Evolutionary conservation across 2,797 vertebrate genomes (phyloP), one percentile per base, ranked within the genome.

Genomic region (Siniperca undulata): DNA sequence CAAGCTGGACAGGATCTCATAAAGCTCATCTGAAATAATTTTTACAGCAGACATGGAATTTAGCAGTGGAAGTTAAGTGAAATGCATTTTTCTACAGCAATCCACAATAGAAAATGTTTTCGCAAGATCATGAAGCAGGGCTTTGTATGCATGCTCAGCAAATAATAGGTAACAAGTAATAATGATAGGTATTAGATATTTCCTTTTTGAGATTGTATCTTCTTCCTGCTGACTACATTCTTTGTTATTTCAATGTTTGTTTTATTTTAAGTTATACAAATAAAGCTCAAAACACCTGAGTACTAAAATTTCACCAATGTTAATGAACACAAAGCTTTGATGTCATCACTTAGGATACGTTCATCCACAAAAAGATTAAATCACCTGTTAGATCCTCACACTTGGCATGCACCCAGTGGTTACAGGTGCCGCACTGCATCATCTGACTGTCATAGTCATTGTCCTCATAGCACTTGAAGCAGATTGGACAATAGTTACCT

Each of bases 401-500:
- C 92, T 97, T 98, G 66, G 97, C 97, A 20, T 98, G 97, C 38
- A 98, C 97, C 97, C 97, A 98, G 91, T 98, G 97, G 91, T 97
- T 97, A 83, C 97, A 98, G 46, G 97, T 96, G 5, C 97, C 97
- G 42, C 97, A 98, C 86, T 97, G 97, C 96, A 98, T 97, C 97
- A 98, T 98, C 88, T 98, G 97, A 93, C 97, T 98, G 69, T 98
- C 97, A 0, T 98, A 98, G 93, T 98, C 97, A 27, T 96, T 98
- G 89, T 98, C 97, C 86, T 98, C 97, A 22, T 98, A 98, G 94
- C 97, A 98, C 91, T 97, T 98, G 80, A 96, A 97, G 91, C 97
- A 98, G 90, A 98, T 97, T 1, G 97, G 97, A 90, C 97, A 98
- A 94, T 97, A 98, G 94, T 98, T 98, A 82, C 97, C 97, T 98